phyloP scores from a whole-genome alignment of 2,797 vertebrate species.

The Lagothrix lagotricha region DNA sequence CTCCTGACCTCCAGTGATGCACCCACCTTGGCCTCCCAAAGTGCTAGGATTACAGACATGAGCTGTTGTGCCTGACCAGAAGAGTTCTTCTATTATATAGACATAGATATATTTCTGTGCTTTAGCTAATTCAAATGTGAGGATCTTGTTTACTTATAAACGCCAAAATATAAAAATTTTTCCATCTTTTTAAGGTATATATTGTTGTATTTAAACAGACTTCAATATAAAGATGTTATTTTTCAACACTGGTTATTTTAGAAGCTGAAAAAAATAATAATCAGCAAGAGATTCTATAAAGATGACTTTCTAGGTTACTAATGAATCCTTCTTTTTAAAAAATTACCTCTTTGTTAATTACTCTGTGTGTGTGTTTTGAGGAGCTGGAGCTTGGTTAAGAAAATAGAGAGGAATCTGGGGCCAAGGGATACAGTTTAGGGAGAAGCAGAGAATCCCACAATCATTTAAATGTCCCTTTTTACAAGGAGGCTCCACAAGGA shows the following conservation, averaged over 20 bases:
- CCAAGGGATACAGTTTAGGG: background rate
- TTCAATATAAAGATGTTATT: background rate
- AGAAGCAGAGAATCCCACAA: background rate
- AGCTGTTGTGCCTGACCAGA: background rate
- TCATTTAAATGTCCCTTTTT: background rate
- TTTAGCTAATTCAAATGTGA: constrained; percentile 18
- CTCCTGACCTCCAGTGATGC: background rate
- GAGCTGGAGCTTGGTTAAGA: background rate
- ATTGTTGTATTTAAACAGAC: background rate
- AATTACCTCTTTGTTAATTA: background rate
- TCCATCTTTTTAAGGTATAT: background rate
- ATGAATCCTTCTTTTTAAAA: background rate
- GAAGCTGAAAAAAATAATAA: background rate
- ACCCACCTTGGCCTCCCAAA: background rate
- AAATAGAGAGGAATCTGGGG: background rate
- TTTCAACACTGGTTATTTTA: background rate
- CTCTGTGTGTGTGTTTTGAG: background rate
- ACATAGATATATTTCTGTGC: background rate
- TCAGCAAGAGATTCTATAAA: background rate
- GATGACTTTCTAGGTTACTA: background rate
- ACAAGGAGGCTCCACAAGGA: background rate
- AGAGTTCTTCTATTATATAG: background rate
- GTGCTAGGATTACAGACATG: background rate
- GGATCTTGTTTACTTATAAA: background rate
- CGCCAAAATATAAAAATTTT: background rate